Conservation (phyloP, 2,113 vertebrate species). For the Cheirogaleus medius region DNA sequence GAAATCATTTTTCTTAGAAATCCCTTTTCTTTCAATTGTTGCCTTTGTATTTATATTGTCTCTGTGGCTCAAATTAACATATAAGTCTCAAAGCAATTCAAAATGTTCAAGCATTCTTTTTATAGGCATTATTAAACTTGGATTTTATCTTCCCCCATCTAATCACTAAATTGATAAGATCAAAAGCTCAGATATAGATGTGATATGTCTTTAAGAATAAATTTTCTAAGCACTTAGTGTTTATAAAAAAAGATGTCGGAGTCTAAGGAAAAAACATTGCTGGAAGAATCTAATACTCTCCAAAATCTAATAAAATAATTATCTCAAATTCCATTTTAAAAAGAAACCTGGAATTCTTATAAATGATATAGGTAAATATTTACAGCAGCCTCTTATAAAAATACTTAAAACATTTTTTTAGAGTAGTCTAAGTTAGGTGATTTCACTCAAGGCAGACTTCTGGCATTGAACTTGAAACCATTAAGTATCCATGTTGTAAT, state of each 20-base stretch:
- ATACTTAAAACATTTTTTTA: not conserved
- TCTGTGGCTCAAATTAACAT: slow-evolving; percentile 8
- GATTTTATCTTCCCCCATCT: not conserved
- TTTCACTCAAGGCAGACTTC: not conserved
- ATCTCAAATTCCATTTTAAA: slow-evolving; percentile 1
- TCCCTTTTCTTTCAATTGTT: not conserved
- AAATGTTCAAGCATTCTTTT: slow-evolving; percentile 1
- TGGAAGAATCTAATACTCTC: not conserved
- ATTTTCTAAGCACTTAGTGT: not conserved
- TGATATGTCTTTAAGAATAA: not conserved
- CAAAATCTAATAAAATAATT: not conserved
- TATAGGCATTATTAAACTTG: slow-evolving; percentile 8
- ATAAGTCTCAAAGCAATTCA: slow-evolving; percentile 11
- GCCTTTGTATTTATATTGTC: slow-evolving; percentile 44
- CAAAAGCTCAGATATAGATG: not conserved
- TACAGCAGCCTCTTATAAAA: not conserved
- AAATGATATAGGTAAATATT: slow-evolving; percentile 29
- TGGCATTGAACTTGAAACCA: not conserved
- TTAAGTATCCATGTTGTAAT: not conserved
- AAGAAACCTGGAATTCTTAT: not conserved
- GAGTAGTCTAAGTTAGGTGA: not conserved
- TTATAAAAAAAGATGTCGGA: not conserved
- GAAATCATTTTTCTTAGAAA: slow-evolving; percentile 10
- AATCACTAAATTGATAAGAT: slow-evolving; percentile 20
- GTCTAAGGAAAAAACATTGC: not conserved